Evolutionary conservation across 2,888 invertebrate species (phyloP), one percentile per base, ranked within the genome.

Genomic region (Brachyptera putata): DNA sequence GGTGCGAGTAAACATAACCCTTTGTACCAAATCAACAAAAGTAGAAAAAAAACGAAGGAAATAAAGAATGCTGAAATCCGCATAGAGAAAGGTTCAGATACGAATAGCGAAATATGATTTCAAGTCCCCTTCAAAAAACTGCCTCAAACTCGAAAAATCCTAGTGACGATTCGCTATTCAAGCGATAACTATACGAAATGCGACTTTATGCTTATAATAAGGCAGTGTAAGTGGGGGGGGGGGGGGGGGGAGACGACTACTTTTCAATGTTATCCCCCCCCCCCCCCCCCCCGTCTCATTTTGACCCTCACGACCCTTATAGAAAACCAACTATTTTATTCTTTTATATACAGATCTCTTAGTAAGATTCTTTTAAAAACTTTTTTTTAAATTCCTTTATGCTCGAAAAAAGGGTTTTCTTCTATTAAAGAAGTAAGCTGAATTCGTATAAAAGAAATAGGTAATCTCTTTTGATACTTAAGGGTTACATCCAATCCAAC

Each of bases 1-100:
- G n/a, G n/a, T n/a, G n/a, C n/a, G n/a, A n/a, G 59, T 58, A 59
- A 59, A 59, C 59, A 62, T 34, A 59, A 62, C 62, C 57, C 62
- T 60, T 62, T 62, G 60, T 62, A 57, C 26, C 13, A 24, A 25
- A 59, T 58, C 49, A 49, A 43, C 39, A 56, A 55, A 49, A 56
- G 49, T 58, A 43, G 60, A n/a, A n/a, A n/a, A 60, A 58, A 53
- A 55, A 14, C 25, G 24, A 41, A 41, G 16, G 49, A 49, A 41
- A 49, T 26, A 55, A 21, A 60, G 50, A 60, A 60, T 49, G 37
- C 58, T 25, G 26, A 58, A 58, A 58, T 46, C 58, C 49, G 34
- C 36, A 55, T 48, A 60, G 41, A 55, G 55, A 57, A 57, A 56
- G 56, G 48, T 24, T 48, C n/a, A 18, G 37, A 26, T 48, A 18